Base-by-base conservation (phyloP, 2,797 vertebrate species). In the Catostomus latipinnis region DNA sequence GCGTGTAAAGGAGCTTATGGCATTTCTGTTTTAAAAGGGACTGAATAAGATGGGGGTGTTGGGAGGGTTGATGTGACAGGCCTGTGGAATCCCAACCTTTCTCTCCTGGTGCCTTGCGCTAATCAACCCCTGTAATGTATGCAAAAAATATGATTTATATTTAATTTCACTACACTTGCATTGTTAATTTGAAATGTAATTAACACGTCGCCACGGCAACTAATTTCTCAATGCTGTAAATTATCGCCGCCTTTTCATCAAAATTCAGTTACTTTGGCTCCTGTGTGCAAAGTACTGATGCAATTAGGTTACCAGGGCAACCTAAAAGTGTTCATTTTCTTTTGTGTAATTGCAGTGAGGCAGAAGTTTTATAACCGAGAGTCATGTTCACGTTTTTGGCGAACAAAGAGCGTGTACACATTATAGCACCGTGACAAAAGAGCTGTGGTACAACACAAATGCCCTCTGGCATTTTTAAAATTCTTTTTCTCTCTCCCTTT, bases 91-190 rank as follows among this genome's bases (percentile, higher is more conserved):
- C 96, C 95, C 96, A 99, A 98, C 97, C 97, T 97, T 97, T 96
- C 95, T 99, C 96, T 99, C 98, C 96, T 97, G 95, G 95, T 96
- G 95, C 97, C 96, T 80, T 93, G 96, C 96, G 96, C 98, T 99
- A 99, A 99, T 99, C 98, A 99, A 99, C 98, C 97, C 95, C 97
- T 98, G 96, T 99, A 99, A 99, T 99, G 98, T 99, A 98, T 99
- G 98, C 98, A 99, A 97, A 99, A 99, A 99, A 99, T 99, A 99
- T 99, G 97, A 99, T 99, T 99, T 98, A 99, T 99, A 99, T 99
- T 99, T 99, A 99, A 99, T 99, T 99, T 99, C 97, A 99, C 97
- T 98, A 99, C 97, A 99, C 97, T 99, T 99, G 97, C 97, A 99
- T 99, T 99, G 97, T 99, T 99, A 99, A 99, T 99, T 99, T 98